phyloP scores from a whole-genome alignment of 2,888 invertebrate genomes.

The Cheilosia impressa region DNA sequence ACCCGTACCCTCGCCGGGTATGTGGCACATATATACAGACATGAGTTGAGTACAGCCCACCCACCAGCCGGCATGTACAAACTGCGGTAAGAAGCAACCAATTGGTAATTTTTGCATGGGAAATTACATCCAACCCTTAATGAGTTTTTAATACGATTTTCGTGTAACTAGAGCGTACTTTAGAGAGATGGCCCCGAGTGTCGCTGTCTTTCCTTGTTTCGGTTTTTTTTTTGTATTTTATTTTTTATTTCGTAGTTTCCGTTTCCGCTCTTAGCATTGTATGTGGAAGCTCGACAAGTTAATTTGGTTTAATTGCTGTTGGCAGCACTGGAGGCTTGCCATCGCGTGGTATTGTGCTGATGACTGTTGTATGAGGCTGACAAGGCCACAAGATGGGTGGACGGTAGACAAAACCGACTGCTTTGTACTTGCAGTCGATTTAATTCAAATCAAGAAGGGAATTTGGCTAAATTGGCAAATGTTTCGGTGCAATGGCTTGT shows the following conservation, averaged over 20 bases:
- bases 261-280: conserved; percentile 64
- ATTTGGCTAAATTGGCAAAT: conserved; percentile 70
- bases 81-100: conserved; percentile 70
- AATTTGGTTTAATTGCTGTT: conserved; percentile 74
- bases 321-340: conserved; percentile 63
- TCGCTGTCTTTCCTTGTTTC: conserved; percentile 48
- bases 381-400: neutral
- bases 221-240: conserved; percentile 27
- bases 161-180: conserved; percentile 62
- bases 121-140: conserved; percentile 72
- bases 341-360: conserved; percentile 3
- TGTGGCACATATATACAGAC: neutral
- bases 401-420: conserved; percentile 19
- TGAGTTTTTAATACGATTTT: conserved; percentile 75
- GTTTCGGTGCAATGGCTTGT: conserved; percentile 68
- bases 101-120: conserved; percentile 73
- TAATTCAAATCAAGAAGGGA: conserved; percentile 71
- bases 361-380: conserved; percentile 7
- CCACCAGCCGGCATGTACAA: conserved; percentile 21
- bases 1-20: neutral
- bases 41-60: neutral
- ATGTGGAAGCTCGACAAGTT: conserved; percentile 70
- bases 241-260: conserved; percentile 38
- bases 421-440: conserved; percentile 67
- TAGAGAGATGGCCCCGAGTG: conserved; percentile 43